Percentiles rank a stretch among this genome's conserved stretches.
Conservation (phyloP, 2,888 invertebrate genomes). For the Mythimna albipuncta region DNA sequence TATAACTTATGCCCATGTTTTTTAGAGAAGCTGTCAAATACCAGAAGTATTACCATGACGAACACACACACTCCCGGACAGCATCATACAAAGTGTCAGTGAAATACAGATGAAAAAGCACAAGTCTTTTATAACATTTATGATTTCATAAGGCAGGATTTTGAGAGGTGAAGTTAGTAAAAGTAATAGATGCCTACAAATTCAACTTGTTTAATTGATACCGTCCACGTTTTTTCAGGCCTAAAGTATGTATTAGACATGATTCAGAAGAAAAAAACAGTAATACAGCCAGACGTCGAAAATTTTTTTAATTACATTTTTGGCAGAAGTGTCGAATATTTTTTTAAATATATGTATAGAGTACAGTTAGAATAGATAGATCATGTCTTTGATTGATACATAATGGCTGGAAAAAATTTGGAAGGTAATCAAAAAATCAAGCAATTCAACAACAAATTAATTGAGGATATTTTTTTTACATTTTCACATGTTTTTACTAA, state of each 20-base stretch:
- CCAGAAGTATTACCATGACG: too few species aligned
- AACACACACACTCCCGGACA: too few species aligned
- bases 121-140: not conserved
- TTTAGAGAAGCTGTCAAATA: not conserved
- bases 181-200: slow-evolving; percentile 24
- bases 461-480: slow-evolving; percentile 17
- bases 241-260: too few species aligned
- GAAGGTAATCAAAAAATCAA: not conserved
- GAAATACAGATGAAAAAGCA: slow-evolving; percentile 4
- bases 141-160: slow-evolving; percentile 16
- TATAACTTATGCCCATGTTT: not conserved
- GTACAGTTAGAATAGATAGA: too few species aligned
- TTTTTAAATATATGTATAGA: too few species aligned
- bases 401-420: not conserved
- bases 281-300: too few species aligned
- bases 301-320: too few species aligned
- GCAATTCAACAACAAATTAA: slow-evolving; percentile 5
- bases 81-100: not conserved
- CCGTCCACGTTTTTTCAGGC: not conserved
- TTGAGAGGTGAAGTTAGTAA: not conserved
- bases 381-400: not conserved
- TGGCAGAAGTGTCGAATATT: too few species aligned
- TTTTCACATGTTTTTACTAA: slow-evolving; percentile 35
- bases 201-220: not conserved
- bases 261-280: too few species aligned